Base-by-base conservation (phyloP, 2,888 invertebrate species). In the Microplitis manilae region DNA sequence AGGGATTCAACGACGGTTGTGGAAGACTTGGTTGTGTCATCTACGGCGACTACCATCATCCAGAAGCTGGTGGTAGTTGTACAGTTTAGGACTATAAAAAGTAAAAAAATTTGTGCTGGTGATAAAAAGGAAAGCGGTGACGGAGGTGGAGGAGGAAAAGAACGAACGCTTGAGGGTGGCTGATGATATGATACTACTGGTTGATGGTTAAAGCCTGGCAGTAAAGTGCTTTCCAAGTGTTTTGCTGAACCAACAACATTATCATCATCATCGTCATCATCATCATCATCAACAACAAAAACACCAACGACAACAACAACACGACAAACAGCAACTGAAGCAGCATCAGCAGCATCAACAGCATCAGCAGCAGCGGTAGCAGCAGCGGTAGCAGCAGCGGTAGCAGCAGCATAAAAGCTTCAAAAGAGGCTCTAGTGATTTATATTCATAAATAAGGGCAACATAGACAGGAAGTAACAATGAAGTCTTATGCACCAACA, bases 401-500 rank as follows among this genome's bases (percentile, higher is more conserved):
- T 4, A 30, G 30, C 30, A 30, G 30, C 30, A 30, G 30, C 30
- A 30, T 30, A 30, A 30, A 30, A 30, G 30, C 30, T 30, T 30
- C 30, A 30, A 30, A 30, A 30, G 30, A 30, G 30, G 30, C 30
- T 30, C 30, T 30, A 30, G 30, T 30, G 30, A 13, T 50, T 50
- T 13, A 13, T 50, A 50, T 13, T 13, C 13, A 50, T 50, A 13
- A 50, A 50, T 13, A 50, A 13, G 50, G 8, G 50, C 13, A 50
- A 30, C 1, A 50, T 2, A 50, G 13, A 13, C 50, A 41, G 41
- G 8, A 9, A 50, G 50, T 50, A 50, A 50, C 50, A 83, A 89
- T 87, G 87, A 87, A 83, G 84, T 86, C 86, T 79, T 85, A 86
- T 86, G 90, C 90, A 85, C 90, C 88, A 84, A 91, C 91, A 88